These are phyloP conservation scores for Naja naja DNA, from an alignment of 2,113 vertebrate genomes.

Conservation along the genomic window DNA sequence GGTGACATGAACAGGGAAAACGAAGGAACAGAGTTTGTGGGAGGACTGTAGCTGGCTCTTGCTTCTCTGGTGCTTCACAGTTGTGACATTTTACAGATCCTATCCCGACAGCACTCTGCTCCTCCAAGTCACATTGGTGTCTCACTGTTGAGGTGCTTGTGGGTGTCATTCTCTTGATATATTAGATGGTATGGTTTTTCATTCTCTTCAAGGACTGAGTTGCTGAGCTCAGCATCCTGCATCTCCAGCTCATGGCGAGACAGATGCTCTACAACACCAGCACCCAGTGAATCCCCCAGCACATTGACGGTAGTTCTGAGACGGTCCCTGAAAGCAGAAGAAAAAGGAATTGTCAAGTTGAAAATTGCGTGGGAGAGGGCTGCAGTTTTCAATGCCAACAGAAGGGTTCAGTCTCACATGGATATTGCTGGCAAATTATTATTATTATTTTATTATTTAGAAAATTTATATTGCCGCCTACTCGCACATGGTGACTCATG, in stretches of 20 bases:
- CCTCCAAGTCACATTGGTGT: conserved; percentile 75
- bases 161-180: conserved; percentile 74
- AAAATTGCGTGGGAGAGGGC: neutral
- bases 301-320: conserved; percentile 92
- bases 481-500: too few relatives aligned
- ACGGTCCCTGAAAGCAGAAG: conserved; percentile 78
- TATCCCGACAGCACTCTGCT: neutral
- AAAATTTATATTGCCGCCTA: too few relatives aligned
- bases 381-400: neutral
- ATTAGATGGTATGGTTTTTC: conserved; percentile 84
- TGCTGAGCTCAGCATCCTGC: conserved; percentile 79
- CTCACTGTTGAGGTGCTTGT: conserved; percentile 77
- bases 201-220: conserved; percentile 79
- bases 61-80: conserved; percentile 31
- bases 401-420: neutral
- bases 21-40: neutral
- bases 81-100: conserved; percentile 16
- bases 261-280: conserved; percentile 90
- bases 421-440: neutral
- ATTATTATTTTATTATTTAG: too few relatives aligned
- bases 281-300: conserved; percentile 91
- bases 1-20: conserved; percentile 1
- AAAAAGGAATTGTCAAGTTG: neutral
- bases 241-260: conserved; percentile 84
- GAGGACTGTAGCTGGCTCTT: conserved; percentile 3